Evolutionary conservation across 2,797 vertebrate species (phyloP).

Genomic region (Sebastiscus albofasciatus): DNA sequence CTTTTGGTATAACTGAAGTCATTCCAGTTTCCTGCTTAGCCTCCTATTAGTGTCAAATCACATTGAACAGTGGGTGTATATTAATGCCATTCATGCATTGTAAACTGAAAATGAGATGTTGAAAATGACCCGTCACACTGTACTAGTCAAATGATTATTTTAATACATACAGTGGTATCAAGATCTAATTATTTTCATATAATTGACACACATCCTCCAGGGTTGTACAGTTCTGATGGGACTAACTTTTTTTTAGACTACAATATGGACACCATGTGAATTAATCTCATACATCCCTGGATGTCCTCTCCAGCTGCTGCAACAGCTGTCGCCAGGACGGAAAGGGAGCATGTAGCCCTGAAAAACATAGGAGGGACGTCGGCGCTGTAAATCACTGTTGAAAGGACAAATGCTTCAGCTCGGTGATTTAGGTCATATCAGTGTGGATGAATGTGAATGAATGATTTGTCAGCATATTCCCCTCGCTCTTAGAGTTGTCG

Average conservation of each 20-base stretch:
- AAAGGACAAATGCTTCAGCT: conserved; percentile 25
- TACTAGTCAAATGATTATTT: neutral
- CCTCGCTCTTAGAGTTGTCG: neutral
- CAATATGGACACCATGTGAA: conserved; percentile 17
- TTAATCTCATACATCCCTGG: conserved; percentile 25
- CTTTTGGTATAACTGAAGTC: neutral
- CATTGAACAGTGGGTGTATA: neutral
- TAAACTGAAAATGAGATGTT: neutral
- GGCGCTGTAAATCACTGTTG: neutral
- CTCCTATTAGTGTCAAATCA: neutral
- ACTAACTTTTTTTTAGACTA: conserved; percentile 5
- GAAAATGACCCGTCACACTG: neutral
- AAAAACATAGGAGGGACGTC: conserved; percentile 11
- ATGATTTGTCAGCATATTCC: conserved; percentile 1
- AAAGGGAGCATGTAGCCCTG: neutral
- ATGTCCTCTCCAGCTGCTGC: conserved; percentile 47
- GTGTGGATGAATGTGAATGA: neutral
- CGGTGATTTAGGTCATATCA: neutral
- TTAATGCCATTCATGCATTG: neutral
- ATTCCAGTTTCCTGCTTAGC: neutral
- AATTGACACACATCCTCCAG: conserved; percentile 6
- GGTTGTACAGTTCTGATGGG: neutral
- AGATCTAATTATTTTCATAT: neutral
- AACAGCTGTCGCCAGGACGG: conserved; percentile 47
- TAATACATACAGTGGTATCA: neutral